phyloP scores from a whole-genome alignment of 1,140 invertebrate genomes.

The Drosophila lini region DNA sequence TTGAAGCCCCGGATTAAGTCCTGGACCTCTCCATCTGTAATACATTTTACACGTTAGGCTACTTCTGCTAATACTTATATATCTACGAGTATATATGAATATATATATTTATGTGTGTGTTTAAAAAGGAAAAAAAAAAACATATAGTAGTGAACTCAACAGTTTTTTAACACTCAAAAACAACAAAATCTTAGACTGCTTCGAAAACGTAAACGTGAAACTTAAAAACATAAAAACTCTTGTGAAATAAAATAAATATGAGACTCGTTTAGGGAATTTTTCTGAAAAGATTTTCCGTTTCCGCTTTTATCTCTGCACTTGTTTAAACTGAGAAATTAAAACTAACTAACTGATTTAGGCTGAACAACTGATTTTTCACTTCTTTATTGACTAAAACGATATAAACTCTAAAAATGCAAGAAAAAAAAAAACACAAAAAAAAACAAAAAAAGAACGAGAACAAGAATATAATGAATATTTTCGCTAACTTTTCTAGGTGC shows the following conservation, averaged over 20 bases:
- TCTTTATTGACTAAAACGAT: constrained; percentile 13
- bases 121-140: constrained; percentile 27
- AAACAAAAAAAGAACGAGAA: constrained; percentile 9
- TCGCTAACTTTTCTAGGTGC: constrained; percentile 52
- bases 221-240: constrained; percentile 44
- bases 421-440: constrained; percentile 36
- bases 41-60: constrained; percentile 53
- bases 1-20: constrained; percentile 39
- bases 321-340: constrained; percentile 50
- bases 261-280: constrained; percentile 82
- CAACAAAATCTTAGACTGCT: constrained; percentile 83
- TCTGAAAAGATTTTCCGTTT: constrained; percentile 51
- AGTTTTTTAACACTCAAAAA: constrained; percentile 72
- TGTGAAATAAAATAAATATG: constrained; percentile 58
- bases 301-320: constrained; percentile 49
- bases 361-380: constrained; percentile 38
- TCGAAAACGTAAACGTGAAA: constrained; percentile 79
- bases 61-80: constrained; percentile 49
- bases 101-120: constrained; percentile 66
- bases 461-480: constrained; percentile 39
- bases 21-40: constrained; percentile 54
- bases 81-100: constrained; percentile 40
- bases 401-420: constrained; percentile 36
- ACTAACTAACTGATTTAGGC: constrained; percentile 41
- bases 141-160: constrained; percentile 62